Conservation (phyloP, 2,113 vertebrate genomes). For the Antigone vipio region DNA sequence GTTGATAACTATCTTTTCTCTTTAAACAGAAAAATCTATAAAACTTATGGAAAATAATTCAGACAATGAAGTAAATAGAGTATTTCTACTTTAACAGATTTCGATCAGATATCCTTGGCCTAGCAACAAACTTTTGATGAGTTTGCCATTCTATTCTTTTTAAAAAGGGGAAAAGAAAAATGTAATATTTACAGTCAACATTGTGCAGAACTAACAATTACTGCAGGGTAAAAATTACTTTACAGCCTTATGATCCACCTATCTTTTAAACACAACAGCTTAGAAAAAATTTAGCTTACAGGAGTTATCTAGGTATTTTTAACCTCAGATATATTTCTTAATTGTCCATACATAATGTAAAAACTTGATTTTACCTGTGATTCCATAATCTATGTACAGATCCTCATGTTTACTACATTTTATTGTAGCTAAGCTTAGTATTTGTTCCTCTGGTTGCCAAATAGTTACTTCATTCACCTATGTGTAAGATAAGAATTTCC, state of each 20-base stretch:
- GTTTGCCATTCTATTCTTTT: neutral
- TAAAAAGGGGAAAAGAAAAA: neutral
- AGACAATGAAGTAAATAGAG: neutral
- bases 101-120: neutral
- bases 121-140: neutral
- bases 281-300: neutral
- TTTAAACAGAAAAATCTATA: neutral
- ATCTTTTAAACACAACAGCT: neutral
- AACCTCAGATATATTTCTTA: neutral
- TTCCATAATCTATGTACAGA: neutral
- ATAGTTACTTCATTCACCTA: neutral
- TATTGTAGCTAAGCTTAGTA: neutral
- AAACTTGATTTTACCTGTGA: neutral
- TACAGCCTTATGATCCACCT: neutral
- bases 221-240: neutral
- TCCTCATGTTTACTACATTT: neutral
- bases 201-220: neutral
- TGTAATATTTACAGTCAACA: neutral
- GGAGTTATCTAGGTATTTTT: neutral
- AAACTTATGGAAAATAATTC: neutral
- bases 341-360: accelerated
- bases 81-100: neutral
- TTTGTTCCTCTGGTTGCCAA: neutral
- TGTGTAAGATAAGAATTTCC: neutral
- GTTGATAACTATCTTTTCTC: neutral